Conservation (phyloP, 2,797 vertebrate genomes). For the Lepidocolaptes lacrymiger region DNA sequence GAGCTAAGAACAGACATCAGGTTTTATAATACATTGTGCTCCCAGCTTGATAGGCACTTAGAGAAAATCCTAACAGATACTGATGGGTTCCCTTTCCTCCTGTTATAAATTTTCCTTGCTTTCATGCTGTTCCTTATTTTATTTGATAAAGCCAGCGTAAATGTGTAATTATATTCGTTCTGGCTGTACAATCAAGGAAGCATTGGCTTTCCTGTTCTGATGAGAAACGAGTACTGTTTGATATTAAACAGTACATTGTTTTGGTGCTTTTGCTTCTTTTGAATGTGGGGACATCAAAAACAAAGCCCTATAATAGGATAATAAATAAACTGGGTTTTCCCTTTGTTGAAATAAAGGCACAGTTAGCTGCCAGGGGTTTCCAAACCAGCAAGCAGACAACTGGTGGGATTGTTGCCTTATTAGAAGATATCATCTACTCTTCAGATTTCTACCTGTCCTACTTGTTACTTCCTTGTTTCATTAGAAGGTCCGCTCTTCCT, state of each 20-base stretch:
- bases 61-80: neutral
- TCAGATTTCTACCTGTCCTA: neutral
- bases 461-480: neutral
- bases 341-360: neutral
- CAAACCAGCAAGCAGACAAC: neutral
- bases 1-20: neutral
- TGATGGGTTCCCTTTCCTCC: neutral
- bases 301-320: neutral
- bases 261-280: slow-evolving; percentile 21
- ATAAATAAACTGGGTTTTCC: slow-evolving; percentile 16
- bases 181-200: neutral
- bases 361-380: neutral
- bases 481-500: neutral
- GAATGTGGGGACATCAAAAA: neutral
- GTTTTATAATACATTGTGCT: neutral
- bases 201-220: neutral
- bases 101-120: neutral
- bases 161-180: neutral
- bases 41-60: neutral
- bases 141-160: neutral
- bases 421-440: neutral
- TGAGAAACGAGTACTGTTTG: slow-evolving; percentile 46
- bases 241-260: slow-evolving; percentile 43
- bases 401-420: neutral
- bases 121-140: neutral